Percentiles rank a stretch among this genome's conserved stretches.
Conservation (phyloP, 2,113 vertebrate species). For the Clarias macrocephalus region DNA sequence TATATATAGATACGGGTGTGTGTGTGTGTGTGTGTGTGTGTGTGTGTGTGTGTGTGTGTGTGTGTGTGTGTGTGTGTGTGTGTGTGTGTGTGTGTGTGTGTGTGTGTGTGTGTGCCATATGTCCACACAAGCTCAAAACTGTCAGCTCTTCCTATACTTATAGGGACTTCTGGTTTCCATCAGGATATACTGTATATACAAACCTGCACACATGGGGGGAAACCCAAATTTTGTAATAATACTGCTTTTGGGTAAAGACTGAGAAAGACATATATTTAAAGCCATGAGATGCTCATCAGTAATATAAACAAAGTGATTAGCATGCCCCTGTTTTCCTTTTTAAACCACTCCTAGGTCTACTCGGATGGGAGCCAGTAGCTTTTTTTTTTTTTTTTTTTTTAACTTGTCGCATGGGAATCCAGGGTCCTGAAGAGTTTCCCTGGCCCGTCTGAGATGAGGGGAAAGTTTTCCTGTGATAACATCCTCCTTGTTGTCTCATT, state of each 20-base stretch:
- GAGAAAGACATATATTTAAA: slow-evolving; percentile 35
- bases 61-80: too few relatives aligned
- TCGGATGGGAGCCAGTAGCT: slow-evolving; percentile 40
- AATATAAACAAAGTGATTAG: slow-evolving; percentile 47
- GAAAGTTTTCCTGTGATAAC: slow-evolving; percentile 34
- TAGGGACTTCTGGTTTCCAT: neutral
- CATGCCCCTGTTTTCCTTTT: slow-evolving; percentile 20
- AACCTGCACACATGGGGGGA: neutral
- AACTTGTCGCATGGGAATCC: slow-evolving; percentile 39
- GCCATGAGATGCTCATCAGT: slow-evolving; percentile 32
- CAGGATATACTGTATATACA: neutral
- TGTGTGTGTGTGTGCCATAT: neutral
- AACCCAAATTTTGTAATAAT: slow-evolving; percentile 8
- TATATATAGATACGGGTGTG: too few relatives aligned
- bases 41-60: neutral
- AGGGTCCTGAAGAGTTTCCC: slow-evolving; percentile 8
- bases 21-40: neutral
- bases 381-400: neutral
- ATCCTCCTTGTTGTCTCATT: slow-evolving; percentile 30
- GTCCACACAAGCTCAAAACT: neutral
- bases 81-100: neutral
- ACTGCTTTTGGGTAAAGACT: neutral
- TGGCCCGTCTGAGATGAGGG: slow-evolving; percentile 18
- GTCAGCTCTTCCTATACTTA: neutral
- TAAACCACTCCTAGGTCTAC: slow-evolving; percentile 36